phyloP scores from a whole-genome alignment of 2,797 vertebrate genomes.

The Columba guinea region DNA sequence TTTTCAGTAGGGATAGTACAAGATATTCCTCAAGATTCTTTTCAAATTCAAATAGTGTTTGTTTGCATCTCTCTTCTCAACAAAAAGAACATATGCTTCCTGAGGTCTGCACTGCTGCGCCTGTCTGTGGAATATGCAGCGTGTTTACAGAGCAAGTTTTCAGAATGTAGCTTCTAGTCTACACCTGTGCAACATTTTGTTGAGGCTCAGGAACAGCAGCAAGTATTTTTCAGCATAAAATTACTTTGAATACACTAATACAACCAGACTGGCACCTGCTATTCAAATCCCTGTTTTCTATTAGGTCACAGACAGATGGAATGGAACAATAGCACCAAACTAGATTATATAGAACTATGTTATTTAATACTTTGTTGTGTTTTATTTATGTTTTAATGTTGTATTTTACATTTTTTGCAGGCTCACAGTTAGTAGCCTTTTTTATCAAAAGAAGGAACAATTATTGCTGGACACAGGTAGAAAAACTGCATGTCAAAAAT shows the following conservation, averaged over 20 bases:
- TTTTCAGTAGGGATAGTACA: background rate
- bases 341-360: background rate
- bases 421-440: background rate
- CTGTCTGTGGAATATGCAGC: background rate
- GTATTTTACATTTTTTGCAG: background rate
- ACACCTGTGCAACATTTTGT: background rate
- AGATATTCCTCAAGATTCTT: background rate
- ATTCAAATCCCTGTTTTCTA: background rate
- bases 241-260: background rate
- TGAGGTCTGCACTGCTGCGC: background rate
- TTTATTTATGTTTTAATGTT: background rate
- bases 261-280: background rate
- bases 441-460: background rate
- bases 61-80: background rate
- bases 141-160: background rate
- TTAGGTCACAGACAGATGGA: background rate
- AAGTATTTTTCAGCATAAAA: background rate
- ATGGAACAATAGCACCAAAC: background rate
- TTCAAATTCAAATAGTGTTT: background rate
- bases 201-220: background rate
- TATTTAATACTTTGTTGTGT: background rate
- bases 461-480: background rate
- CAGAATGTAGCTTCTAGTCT: background rate
- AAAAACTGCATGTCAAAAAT: background rate
- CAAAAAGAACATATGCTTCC: background rate